These are phyloP conservation scores for Eulacestoma nigropectus DNA, from an alignment of 2,113 vertebrate genomes.

Conservation along the genomic window DNA sequence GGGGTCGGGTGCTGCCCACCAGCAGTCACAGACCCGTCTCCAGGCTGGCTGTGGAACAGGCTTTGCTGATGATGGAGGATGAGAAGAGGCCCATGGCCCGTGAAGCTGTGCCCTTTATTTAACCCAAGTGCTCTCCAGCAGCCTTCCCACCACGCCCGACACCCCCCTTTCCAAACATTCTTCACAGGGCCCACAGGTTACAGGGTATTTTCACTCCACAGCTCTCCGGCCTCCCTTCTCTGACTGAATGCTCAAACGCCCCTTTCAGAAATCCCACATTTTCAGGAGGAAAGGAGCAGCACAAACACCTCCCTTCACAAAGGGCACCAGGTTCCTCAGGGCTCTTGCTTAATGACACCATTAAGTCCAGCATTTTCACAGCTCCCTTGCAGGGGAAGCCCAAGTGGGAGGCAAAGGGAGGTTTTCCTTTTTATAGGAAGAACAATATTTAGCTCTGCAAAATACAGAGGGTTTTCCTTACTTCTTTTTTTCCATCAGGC, in stretches of 20 bases:
- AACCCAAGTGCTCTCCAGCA: background rate
- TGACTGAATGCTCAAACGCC: background rate
- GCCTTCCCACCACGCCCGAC: background rate
- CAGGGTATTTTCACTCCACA: background rate
- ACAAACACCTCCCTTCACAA: background rate
- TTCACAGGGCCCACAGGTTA: background rate
- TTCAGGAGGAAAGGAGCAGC: background rate
- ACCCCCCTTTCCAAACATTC: background rate
- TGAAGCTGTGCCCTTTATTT: background rate
- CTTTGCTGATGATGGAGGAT: background rate
- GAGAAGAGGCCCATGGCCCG: accelerated
- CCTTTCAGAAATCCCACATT: background rate
- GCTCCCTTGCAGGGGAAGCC: background rate
- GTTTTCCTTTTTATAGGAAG: background rate
- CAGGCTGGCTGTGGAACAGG: background rate
- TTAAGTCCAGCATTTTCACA: background rate
- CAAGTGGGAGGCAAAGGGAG: background rate
- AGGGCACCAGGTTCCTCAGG: background rate
- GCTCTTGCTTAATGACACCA: slow-evolving; percentile 5
- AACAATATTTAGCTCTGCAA: slow-evolving; percentile 6
- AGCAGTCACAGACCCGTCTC: background rate
- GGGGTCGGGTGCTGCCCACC: background rate
- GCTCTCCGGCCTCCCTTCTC: background rate
- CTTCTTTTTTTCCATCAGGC: background rate
- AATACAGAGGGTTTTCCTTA: background rate